phyloP scores from a whole-genome alignment of 1,140 invertebrate species.

The Colletes latitarsis region DNA sequence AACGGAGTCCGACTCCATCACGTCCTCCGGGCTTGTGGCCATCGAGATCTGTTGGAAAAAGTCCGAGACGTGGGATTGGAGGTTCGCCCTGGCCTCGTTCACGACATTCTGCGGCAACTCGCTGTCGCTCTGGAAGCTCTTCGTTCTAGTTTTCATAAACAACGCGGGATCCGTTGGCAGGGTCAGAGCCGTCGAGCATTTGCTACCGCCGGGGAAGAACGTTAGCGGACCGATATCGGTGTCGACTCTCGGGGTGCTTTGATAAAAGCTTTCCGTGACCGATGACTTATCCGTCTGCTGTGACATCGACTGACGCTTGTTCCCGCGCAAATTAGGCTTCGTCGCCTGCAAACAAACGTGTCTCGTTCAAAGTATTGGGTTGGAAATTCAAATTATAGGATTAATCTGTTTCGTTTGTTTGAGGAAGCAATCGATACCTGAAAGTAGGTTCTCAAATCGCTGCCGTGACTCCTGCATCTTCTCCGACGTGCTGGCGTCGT shows the following conservation, averaged over 20 bases:
- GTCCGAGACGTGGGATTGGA: constrained; percentile 80
- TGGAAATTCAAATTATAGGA: too few species aligned
- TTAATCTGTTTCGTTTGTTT: too few species aligned
- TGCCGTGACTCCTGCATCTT: constrained; percentile 77
- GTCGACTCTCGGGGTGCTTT: constrained; percentile 78
- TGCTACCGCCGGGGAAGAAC: constrained; percentile 54
- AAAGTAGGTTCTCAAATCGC: constrained; percentile 78
- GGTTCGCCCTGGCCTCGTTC: constrained; percentile 75
- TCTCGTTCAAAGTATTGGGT: too few species aligned
- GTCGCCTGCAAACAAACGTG: constrained; percentile 66
- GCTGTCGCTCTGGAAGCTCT: constrained; percentile 68
- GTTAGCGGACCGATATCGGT: constrained; percentile 78
- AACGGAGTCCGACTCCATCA: constrained; percentile 77
- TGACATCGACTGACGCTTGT: constrained; percentile 74
- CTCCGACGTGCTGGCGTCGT: constrained; percentile 70
- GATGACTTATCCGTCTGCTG: constrained; percentile 65
- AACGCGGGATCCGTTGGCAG: constrained; percentile 68
- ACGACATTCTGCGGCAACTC: constrained; percentile 75
- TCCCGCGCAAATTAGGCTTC: constrained; percentile 71
- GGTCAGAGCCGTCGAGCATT: constrained; percentile 66
- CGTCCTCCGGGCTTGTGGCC: constrained; percentile 80
- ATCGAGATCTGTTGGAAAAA: constrained; percentile 82
- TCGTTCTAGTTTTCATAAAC: constrained; percentile 56
- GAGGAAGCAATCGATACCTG: constrained; percentile 64
- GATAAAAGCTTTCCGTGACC: constrained; percentile 76